A percentile compares a stretch with the other conserved stretches of the same genome.
These are phyloP conservation scores for Stictonetta naevosa DNA, from an alignment of 2,113 vertebrate genomes.

Conservation along the genomic window DNA sequence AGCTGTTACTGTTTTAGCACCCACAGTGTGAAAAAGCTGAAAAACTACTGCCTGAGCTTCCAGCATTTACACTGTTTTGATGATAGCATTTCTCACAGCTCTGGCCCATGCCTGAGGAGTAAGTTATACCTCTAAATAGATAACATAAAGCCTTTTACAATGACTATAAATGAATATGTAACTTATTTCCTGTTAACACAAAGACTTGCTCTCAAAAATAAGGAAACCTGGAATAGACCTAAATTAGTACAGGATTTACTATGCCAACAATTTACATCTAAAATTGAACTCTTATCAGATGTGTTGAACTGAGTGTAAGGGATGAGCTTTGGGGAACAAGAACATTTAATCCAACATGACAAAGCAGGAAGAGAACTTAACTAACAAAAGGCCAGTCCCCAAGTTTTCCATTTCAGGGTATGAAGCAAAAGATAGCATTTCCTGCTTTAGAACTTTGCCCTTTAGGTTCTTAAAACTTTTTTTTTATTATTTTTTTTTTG, in stretches of 20 bases:
- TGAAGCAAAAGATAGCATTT: constrained; percentile 23
- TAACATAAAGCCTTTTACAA: neutral
- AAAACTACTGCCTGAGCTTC: neutral
- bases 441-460: constrained; percentile 22
- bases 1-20: neutral
- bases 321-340: neutral
- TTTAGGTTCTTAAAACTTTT: neutral
- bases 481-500: neutral
- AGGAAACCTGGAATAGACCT: neutral
- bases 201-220: neutral
- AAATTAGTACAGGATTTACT: neutral
- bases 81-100: neutral
- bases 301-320: neutral
- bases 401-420: constrained; percentile 35
- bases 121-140: neutral
- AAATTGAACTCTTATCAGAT: neutral
- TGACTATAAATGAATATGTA: neutral
- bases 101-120: neutral
- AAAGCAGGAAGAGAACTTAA: constrained; percentile 16
- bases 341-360: constrained; percentile 8
- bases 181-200: neutral
- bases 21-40: neutral
- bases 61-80: neutral
- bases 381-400: constrained; percentile 7
- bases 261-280: neutral